Conservation (phyloP, 2,797 vertebrate genomes). For the Chloroceryle amazona region DNA sequence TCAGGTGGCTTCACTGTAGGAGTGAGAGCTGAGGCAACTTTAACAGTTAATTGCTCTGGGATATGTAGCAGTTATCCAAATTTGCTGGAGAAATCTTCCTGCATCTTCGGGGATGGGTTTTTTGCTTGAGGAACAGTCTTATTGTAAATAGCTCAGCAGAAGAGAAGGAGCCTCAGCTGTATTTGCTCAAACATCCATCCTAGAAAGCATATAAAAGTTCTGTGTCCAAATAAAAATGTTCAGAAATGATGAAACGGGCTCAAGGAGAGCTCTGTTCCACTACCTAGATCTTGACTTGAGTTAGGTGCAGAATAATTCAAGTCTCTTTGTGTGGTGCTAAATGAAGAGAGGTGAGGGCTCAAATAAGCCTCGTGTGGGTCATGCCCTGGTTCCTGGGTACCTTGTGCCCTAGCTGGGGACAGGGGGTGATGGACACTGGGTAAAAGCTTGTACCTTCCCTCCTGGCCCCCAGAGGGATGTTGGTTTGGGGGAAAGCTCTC, state of each 20-base stretch:
- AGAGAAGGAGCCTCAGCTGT: background rate
- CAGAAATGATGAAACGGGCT: background rate
- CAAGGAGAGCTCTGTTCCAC: background rate
- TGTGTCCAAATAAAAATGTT: background rate
- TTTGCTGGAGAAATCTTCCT: background rate
- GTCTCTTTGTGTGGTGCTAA: background rate
- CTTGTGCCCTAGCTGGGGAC: background rate
- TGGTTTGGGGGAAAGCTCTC: background rate
- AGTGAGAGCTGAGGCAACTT: background rate
- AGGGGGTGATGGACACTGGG: fast-evolving
- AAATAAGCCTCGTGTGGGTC: fast-evolving
- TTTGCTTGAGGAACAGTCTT: background rate
- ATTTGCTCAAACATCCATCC: background rate
- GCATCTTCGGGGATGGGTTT: background rate
- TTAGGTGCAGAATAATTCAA: background rate
- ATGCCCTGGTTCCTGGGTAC: background rate
- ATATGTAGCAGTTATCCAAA: background rate
- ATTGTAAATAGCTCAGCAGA: background rate
- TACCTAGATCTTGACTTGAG: background rate
- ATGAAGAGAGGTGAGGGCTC: background rate
- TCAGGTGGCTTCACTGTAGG: background rate
- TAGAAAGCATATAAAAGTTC: background rate
- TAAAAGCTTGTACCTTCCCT: background rate
- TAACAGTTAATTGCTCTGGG: background rate
- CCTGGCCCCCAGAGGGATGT: background rate